Conservation (phyloP, 2,888 invertebrate genomes). For the Archips crataeganus region DNA sequence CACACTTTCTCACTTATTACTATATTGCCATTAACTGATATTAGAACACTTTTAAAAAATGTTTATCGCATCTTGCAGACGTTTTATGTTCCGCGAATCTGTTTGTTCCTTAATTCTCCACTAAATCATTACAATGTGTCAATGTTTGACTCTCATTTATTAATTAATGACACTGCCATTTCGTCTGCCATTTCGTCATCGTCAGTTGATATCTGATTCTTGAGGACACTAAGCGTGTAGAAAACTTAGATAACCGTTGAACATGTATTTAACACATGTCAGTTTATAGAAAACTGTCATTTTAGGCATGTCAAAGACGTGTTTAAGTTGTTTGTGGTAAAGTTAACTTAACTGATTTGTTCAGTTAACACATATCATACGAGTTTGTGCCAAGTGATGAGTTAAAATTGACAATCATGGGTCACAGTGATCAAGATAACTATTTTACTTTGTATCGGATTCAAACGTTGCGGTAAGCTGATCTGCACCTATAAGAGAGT, state of each 20-base stretch:
- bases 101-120: conserved; percentile 9
- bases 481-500: no score
- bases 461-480: conserved; percentile 24
- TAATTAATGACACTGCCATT: not conserved
- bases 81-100: not conserved
- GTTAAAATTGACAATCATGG: conserved; percentile 48
- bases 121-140: conserved; percentile 10
- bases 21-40: no score
- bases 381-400: not conserved
- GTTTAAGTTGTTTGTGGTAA: no score
- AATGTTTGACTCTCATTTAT: conserved; percentile 25
- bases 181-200: not conserved
- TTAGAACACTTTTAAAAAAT: not conserved
- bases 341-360: no score
- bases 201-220: conserved; percentile 4
- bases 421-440: conserved; percentile 43
- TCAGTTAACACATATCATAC: no score
- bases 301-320: no score
- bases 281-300: no score
- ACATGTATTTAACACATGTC: no score
- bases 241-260: no score
- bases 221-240: not conserved
- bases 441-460: conserved; percentile 39
- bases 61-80: not conserved
- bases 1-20: no score